Base-by-base conservation (phyloP, 2,797 vertebrate genomes). In the Oreonectes daqikongensis region DNA sequence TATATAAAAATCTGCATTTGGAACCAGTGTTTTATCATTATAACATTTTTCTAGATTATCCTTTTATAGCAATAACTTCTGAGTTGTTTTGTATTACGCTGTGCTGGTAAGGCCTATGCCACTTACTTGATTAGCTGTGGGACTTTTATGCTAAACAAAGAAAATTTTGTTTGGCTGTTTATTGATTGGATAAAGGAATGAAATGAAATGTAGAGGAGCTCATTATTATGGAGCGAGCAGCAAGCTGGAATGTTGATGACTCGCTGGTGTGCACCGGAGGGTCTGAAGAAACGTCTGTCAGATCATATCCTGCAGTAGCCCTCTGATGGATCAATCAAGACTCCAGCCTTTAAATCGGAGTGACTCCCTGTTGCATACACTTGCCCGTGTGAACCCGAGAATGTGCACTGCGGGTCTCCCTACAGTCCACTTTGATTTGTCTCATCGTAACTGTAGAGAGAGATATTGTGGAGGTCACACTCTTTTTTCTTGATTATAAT, bases 131-230 rank as follows among this genome's bases (percentile, higher is more conserved):
- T 75, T 24, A 69, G 35, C 8, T 11, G 61, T 38, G 40, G 30
- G 60, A 10, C 44, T 53, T 66, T 70, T 50, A 53, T 65, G 57
- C 69, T 74, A 78, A 72, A 71, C 28, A 60, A 22, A 3, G 35
- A 12, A 32, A 66, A 35, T 59, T 32, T 74, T 24, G 52, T 35
- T 70, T 4, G 60, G 48, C 30, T 60, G 22, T 24, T 72, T 73
- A 52, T 79, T 66, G 74, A 82, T 74, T 81, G 48, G 40, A 17
- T 40, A 57, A 72, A 66, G 42, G 15, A 75, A 53, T 76, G 52
- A 48, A 71, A 64, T 77, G 53, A 69, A 80, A 83, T 57, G 44
- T 55, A 63, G 69, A 77, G 40, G 46, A 69, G 65, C 74, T 80
- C 70, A 75, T 78, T 78, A 78, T 78, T 64, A 70, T 53, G n/a